Evolutionary conservation across 2,113 vertebrate species (phyloP).

Genomic region (Pheucticus melanocephalus): DNA sequence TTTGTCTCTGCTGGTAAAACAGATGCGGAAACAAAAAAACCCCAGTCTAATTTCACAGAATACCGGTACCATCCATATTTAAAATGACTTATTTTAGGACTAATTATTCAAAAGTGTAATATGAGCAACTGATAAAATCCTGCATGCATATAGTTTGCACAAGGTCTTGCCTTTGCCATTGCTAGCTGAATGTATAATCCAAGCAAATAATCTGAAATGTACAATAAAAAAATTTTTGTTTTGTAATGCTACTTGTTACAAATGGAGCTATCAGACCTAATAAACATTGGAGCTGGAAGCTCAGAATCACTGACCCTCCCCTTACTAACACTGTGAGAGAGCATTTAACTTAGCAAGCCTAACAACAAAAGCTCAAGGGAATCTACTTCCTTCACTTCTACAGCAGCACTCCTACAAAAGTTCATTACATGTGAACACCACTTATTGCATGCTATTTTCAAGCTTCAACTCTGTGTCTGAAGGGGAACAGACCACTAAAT

Average conservation of each 20-base stretch:
- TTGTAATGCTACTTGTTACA: neutral
- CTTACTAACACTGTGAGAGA: neutral
- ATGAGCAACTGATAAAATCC: neutral
- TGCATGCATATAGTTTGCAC: neutral
- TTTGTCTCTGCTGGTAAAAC: neutral
- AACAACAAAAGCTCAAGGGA: neutral
- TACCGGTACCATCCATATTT: neutral
- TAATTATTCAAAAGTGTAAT: neutral
- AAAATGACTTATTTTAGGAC: neutral
- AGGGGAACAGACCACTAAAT: neutral
- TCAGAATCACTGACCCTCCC: neutral
- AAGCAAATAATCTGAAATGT: neutral
- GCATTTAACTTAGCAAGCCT: neutral
- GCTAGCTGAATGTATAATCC: neutral
- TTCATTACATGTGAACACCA: neutral
- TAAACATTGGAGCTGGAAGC: neutral
- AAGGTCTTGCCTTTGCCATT: neutral
- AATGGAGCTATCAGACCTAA: neutral
- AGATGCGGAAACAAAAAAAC: neutral
- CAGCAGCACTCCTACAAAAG: neutral
- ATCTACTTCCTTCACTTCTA: neutral
- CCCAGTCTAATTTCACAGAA: neutral
- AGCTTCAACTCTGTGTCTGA: neutral
- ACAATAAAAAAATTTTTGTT: neutral
- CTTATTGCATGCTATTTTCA: rapidly evolving